Evolutionary conservation across 2,888 invertebrate genomes (phyloP), one percentile per base, ranked within the genome.

Genomic region (Chymomyza fuscimana): DNA sequence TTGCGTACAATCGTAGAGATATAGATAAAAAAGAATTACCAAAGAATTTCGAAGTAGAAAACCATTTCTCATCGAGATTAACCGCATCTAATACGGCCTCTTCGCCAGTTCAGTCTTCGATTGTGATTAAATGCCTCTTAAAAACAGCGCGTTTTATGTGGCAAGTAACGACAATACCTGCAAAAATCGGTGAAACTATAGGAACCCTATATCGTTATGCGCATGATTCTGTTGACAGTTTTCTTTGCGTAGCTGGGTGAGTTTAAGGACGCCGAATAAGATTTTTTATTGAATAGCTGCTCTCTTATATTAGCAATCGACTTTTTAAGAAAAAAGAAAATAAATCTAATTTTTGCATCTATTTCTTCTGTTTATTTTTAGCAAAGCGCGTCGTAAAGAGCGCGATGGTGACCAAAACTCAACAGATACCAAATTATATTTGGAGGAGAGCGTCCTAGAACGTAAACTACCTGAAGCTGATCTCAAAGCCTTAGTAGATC

Each of bases 321-420:
- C 6, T 51, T n/a, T 1, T 6, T 4, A 12, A 46, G 2, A 19
- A 1, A 25, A 25, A 25, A 3, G 0, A 32, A 50, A 58, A 9
- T 40, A 22, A 58, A 16, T 15, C 19, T 5, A 29, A 16, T 19
- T 51, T 32, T 16, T 19, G 0, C 65, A 4, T 69, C 29, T 58
- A 71, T 70, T 29, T 72, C 59, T 70, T 78, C 76, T 71, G 65
- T 91, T 25, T 88, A 72, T 79, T 93, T 94, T 79, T 94, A 98
- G 98, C 95, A 98, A 98, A 94, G 97, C 97, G 93, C 96, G 97
- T 93, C 96, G 98, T 93, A 98, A 98, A 94, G 98, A 98, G 93
- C 97, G 97, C 92, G 98, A 98, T 92, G 95, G 95, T 89, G 94
- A 94, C 92, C 94, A 94, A 92, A 93, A 93, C 92, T 94, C 93